These are phyloP conservation scores for Dissostichus mawsoni DNA, from an alignment of 2,113 vertebrate species.

Conservation along the genomic window DNA sequence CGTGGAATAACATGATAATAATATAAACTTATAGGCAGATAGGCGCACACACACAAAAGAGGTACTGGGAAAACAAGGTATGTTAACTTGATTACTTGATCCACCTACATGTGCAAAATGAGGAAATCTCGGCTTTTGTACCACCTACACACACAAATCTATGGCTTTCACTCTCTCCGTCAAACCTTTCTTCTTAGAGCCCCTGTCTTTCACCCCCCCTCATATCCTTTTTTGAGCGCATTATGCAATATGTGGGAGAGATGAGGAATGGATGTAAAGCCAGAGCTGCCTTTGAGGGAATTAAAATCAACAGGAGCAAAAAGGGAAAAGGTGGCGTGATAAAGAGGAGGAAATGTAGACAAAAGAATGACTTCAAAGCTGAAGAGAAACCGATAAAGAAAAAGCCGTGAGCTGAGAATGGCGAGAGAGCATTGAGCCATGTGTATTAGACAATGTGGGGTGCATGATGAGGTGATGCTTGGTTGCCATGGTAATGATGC, in stretches of 20 bases:
- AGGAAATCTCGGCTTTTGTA: constrained; percentile 24
- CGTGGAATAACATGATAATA: constrained; percentile 30
- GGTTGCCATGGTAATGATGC: constrained; percentile 71
- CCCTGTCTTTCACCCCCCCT: constrained; percentile 6
- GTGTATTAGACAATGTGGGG: constrained; percentile 48
- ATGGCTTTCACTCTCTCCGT: not conserved
- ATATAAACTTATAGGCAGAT: constrained; percentile 2
- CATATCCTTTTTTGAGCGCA: constrained; percentile 1
- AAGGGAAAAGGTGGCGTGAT: not conserved
- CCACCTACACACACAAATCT: constrained; percentile 4
- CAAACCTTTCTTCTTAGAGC: constrained; percentile 7
- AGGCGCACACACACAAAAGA: not conserved
- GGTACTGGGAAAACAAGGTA: not conserved
- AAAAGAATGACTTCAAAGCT: constrained; percentile 22
- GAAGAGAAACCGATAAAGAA: constrained; percentile 8
- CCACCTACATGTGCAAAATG: constrained; percentile 16
- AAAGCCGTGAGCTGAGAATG: constrained; percentile 22
- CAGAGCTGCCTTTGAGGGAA: constrained; percentile 30
- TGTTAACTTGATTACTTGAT: not conserved
- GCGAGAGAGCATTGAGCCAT: constrained; percentile 19
- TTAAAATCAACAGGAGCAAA: constrained; percentile 34
- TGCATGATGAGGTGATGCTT: constrained; percentile 57
- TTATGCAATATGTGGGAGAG: constrained; percentile 29
- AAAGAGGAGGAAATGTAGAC: not conserved
- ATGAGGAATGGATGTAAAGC: not conserved